phyloP scores from a whole-genome alignment of 2,113 vertebrate species.

The Pomatorhinus ruficollis region DNA sequence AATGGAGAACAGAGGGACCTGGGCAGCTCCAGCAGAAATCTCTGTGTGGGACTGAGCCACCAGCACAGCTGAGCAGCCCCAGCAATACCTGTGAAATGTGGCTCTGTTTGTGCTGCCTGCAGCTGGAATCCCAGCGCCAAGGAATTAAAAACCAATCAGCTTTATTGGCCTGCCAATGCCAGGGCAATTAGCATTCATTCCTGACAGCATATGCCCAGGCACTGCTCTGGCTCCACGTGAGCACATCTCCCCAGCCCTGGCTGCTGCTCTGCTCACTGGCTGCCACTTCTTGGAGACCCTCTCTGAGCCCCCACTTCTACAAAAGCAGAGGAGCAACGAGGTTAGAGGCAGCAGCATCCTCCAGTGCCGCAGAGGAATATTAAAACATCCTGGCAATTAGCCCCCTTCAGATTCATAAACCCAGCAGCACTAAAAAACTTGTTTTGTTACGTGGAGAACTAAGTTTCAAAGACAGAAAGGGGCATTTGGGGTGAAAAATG shows the following conservation, averaged over 20 bases:
- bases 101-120: not conserved
- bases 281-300: not conserved
- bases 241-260: accelerated
- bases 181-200: slow-evolving; percentile 13
- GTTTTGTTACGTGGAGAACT: not conserved
- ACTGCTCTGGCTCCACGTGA: not conserved
- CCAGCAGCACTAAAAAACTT: not conserved
- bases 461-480: not conserved
- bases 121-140: not conserved
- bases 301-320: not conserved
- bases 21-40: not conserved
- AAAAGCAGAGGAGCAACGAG: not conserved
- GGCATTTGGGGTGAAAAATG: not conserved
- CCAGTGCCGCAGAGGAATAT: not conserved
- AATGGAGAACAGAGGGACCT: not conserved
- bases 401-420: not conserved
- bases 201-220: not conserved
- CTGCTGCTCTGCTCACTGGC: not conserved
- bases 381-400: not conserved
- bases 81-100: not conserved
- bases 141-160: slow-evolving; percentile 55
- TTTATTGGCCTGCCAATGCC: slow-evolving; percentile 12
- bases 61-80: not conserved
- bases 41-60: not conserved
- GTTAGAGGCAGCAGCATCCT: not conserved